Evolutionary conservation across 2,797 vertebrate genomes (phyloP).

Genomic region (Acrocephalus scirpaceus): DNA sequence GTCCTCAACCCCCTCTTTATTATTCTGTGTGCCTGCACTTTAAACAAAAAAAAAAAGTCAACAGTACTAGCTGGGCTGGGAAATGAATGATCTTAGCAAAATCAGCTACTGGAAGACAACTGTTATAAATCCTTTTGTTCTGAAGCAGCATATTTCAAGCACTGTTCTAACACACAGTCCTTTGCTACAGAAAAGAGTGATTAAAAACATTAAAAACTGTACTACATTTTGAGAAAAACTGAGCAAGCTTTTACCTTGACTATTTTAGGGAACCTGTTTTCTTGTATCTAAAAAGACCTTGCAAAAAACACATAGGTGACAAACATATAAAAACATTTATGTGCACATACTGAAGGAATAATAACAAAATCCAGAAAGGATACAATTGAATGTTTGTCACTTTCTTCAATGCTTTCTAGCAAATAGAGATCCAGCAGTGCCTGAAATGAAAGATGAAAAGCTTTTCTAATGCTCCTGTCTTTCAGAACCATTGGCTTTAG

Average conservation of each 20-base stretch:
- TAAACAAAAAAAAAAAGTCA: neutral
- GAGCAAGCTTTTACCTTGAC: neutral
- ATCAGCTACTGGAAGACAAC: neutral
- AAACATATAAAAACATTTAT: too few relatives aligned
- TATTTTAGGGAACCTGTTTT: neutral
- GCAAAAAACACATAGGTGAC: too few relatives aligned
- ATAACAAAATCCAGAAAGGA: too few relatives aligned
- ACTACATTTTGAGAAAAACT: neutral
- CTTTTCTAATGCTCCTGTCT: neutral
- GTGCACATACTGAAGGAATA: neutral
- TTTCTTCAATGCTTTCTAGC: constrained; percentile 87
- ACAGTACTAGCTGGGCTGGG: neutral
- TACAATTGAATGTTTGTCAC: constrained; percentile 89
- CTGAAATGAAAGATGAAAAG: constrained; percentile 71
- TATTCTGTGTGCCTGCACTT: neutral
- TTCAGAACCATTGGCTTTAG: neutral
- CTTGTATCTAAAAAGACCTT: neutral
- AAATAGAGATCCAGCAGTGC: constrained; percentile 94
- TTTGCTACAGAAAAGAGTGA: neutral
- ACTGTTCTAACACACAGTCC: neutral
- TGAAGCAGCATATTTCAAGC: neutral
- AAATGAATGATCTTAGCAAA: neutral
- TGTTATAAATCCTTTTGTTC: neutral
- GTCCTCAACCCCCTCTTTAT: neutral
- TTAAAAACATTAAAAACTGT: neutral